Conservation (phyloP, 2,797 vertebrate genomes). For the Morelia viridis region DNA sequence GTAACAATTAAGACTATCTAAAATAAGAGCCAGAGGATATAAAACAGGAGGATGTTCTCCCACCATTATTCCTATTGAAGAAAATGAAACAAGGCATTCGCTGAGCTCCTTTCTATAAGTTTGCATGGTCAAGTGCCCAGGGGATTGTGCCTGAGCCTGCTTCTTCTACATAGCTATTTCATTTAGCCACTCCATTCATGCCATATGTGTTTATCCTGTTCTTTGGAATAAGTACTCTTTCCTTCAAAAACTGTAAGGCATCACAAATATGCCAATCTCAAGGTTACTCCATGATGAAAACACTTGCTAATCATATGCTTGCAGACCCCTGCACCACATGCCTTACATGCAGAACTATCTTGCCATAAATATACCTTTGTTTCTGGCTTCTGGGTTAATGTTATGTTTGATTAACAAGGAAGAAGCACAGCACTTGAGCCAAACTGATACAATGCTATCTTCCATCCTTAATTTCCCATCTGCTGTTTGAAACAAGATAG, state of each 20-base stretch:
- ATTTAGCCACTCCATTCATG: background rate
- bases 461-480: background rate
- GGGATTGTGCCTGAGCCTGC: background rate
- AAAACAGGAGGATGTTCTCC: background rate
- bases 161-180: background rate
- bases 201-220: constrained; percentile 19
- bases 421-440: constrained; percentile 32
- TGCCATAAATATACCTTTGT: constrained; percentile 9
- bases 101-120: background rate
- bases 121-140: background rate
- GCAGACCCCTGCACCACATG: background rate
- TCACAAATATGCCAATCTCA: constrained; percentile 43
- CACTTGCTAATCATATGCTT: constrained; percentile 35
- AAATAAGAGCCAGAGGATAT: background rate
- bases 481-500: background rate
- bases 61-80: background rate
- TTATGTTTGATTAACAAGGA: constrained; percentile 46
- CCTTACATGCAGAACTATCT: background rate
- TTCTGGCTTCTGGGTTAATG: constrained; percentile 18
- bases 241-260: constrained; percentile 20
- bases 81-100: background rate
- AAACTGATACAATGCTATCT: constrained; percentile 5
- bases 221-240: constrained; percentile 47
- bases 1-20: background rate
- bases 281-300: constrained; percentile 49